Conservation (phyloP, 2,888 invertebrate genomes). For the Lottia gigantea region DNA sequence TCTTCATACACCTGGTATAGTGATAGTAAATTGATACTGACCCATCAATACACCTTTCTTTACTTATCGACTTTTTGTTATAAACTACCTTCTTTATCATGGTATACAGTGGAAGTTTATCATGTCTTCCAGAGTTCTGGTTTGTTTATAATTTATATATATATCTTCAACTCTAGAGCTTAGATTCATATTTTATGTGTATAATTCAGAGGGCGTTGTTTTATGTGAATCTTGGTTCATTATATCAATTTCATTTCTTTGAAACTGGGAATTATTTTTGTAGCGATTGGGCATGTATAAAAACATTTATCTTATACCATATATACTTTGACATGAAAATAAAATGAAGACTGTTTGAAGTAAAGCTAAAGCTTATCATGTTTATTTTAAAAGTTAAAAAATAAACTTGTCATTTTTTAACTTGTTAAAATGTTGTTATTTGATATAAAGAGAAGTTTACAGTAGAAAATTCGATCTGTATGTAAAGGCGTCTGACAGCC, state of each 20-base stretch:
- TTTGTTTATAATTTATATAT: not conserved
- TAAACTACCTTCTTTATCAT: constrained; percentile 1
- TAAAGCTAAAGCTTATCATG: not conserved
- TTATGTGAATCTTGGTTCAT: constrained; percentile 1
- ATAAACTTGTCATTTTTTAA: constrained; percentile 2
- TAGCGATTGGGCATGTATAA: constrained; percentile 1
- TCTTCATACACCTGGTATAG: not conserved
- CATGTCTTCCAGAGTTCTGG: not conserved
- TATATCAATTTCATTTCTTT: constrained; percentile 6
- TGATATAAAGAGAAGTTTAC: not conserved
- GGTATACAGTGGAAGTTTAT: not conserved
- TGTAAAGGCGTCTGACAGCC: no score
- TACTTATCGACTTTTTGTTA: constrained; percentile 7
- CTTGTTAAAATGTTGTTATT: constrained; percentile 4
- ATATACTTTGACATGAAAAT: not conserved
- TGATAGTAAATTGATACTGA: not conserved
- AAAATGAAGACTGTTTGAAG: not conserved
- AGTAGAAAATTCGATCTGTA: not conserved
- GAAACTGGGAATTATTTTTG: not conserved
- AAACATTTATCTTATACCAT: not conserved
- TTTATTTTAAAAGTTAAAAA: not conserved
- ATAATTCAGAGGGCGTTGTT: constrained; percentile 2
- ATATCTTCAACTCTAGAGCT: not conserved
- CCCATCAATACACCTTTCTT: not conserved
- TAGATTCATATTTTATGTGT: constrained; percentile 1